Conservation (phyloP, 2,113 vertebrate genomes). For the Grammomys surdaster region DNA sequence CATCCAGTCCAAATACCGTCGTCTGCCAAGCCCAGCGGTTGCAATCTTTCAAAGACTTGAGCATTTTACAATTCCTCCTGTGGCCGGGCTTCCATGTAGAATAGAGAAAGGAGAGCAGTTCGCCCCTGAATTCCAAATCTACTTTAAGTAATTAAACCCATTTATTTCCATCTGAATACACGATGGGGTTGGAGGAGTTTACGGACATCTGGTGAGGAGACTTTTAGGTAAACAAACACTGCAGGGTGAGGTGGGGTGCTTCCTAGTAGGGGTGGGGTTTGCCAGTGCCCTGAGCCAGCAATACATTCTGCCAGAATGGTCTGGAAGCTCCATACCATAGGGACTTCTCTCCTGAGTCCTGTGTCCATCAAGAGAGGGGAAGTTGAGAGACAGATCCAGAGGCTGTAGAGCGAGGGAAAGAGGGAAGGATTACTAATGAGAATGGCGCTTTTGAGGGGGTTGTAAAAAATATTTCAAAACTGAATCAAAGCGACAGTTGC, state of each 20-base stretch:
- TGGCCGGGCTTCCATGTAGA: conserved; percentile 53
- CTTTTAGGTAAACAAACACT: conserved; percentile 67
- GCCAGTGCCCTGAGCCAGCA: neutral
- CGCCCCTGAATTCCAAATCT: conserved; percentile 78
- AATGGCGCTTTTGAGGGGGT: neutral
- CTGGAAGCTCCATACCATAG: fast-evolving
- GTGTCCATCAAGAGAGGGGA: neutral
- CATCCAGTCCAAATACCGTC: neutral
- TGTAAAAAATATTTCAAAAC: neutral
- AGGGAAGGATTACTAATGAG: neutral
- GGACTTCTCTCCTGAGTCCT: neutral
- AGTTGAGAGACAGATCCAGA: neutral
- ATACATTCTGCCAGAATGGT: neutral
- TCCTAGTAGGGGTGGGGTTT: neutral
- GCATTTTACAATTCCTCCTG: conserved; percentile 68
- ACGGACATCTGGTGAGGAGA: conserved; percentile 69
- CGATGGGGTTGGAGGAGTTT: conserved; percentile 65
- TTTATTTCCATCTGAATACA: conserved; percentile 82
- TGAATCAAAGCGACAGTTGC: neutral
- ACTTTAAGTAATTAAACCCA: conserved; percentile 82
- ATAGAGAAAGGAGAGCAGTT: neutral
- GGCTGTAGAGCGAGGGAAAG: fast-evolving
- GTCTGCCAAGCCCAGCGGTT: conserved; percentile 67
- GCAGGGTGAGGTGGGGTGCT: neutral
- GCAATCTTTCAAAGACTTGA: conserved; percentile 63